Evolutionary conservation across 1,140 invertebrate genomes (phyloP).

Genomic region (Pseudomyrmex pallidus): DNA sequence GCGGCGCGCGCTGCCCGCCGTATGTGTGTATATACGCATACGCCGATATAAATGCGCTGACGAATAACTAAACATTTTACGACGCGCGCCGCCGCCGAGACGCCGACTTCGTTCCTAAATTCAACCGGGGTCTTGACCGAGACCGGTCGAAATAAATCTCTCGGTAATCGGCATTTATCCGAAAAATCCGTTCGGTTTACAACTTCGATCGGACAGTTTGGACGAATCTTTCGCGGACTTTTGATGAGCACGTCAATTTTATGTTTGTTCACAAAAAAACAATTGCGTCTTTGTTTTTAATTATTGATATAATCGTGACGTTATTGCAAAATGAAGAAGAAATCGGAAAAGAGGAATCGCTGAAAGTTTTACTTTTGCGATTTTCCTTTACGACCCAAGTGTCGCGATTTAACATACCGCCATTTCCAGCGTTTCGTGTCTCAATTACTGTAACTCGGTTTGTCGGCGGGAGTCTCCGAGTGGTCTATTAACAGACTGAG

Average conservation of each 20-base stretch:
- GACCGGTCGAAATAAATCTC: neutral
- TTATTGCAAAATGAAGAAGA: neutral
- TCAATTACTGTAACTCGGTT: slow-evolving; percentile 57
- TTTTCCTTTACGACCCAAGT: slow-evolving; percentile 1
- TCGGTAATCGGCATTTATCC: neutral
- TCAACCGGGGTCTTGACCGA: neutral
- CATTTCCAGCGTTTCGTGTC: slow-evolving; percentile 36
- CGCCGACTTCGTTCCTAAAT: slow-evolving; percentile 6
- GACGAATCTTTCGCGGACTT: neutral
- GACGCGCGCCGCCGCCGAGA: slow-evolving; percentile 57
- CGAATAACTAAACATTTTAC: slow-evolving; percentile 75
- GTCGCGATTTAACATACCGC: slow-evolving; percentile 29
- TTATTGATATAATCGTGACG: neutral
- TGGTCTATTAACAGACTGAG: slow-evolving; percentile 54
- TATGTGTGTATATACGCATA: slow-evolving; percentile 31
- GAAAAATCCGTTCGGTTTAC: neutral
- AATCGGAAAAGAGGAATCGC: neutral
- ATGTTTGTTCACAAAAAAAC: too few relatives aligned
- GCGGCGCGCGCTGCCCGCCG: slow-evolving; percentile 28
- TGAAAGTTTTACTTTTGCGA: neutral
- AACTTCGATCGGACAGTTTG: neutral
- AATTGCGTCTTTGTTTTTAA: too few relatives aligned
- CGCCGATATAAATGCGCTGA: slow-evolving; percentile 68
- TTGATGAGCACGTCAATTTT: neutral
- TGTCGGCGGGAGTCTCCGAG: slow-evolving; percentile 50